phyloP scores from a whole-genome alignment of 2,888 invertebrate genomes.

The Elegia similella region DNA sequence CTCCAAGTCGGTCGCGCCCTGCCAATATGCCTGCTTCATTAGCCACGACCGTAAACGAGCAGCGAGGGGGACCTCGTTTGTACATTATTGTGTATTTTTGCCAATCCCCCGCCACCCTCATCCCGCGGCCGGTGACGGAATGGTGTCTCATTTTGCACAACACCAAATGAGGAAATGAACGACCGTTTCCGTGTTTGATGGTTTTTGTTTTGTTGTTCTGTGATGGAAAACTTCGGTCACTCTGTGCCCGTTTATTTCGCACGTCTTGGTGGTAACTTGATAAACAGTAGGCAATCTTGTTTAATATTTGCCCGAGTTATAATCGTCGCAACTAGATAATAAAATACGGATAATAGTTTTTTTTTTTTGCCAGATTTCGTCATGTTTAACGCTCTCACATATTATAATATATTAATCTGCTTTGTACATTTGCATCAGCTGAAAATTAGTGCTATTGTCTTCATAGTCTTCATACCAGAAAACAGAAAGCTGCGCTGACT shows the following conservation, averaged over 20 bases:
- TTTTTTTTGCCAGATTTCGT: no score
- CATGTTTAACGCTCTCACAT: no score
- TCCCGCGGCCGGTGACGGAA: constrained; percentile 49
- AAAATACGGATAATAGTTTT: no score
- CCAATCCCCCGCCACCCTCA: constrained; percentile 23
- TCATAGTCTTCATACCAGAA: no score
- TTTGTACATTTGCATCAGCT: no score
- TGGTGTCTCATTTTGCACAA: constrained; percentile 58
- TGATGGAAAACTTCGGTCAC: not conserved
- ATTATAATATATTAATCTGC: no score
- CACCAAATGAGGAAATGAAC: constrained; percentile 59
- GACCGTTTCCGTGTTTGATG: constrained; percentile 18
- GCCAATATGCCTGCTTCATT: constrained; percentile 75
- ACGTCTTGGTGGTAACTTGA: not conserved
- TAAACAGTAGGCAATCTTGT: not conserved
- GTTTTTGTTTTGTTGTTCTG: constrained; percentile 7
- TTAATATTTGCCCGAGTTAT: no score
- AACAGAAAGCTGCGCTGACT: no score
- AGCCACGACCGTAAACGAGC: constrained; percentile 62
- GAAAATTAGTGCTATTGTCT: no score
- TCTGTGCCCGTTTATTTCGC: not conserved
- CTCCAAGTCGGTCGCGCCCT: constrained; percentile 54
- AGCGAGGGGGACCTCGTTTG: constrained; percentile 44
- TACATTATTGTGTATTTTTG: constrained; percentile 50
- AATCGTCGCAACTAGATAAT: no score